phyloP scores from a whole-genome alignment of 2,797 vertebrate species.

The Pseudopleuronectes americanus region DNA sequence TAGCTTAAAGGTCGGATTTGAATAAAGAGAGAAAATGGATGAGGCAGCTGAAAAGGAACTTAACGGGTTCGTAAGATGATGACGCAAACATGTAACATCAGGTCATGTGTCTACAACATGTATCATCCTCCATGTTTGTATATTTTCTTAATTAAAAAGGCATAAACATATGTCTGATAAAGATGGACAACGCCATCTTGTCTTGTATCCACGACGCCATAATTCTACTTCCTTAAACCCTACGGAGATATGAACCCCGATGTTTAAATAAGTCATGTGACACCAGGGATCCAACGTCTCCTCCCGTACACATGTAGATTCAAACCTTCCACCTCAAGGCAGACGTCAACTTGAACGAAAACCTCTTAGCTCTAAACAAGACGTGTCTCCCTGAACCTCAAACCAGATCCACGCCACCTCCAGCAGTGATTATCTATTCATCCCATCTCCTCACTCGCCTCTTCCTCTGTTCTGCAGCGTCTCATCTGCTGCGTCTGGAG shows the following conservation, averaged over 20 bases:
- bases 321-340: too few species aligned
- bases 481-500: conserved; percentile 29
- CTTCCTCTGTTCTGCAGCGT: conserved; percentile 15
- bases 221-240: not conserved
- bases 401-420: conserved; percentile 5
- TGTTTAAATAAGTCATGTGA: not conserved
- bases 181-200: too few species aligned
- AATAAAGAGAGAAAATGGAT: conserved; percentile 54
- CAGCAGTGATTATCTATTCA: conserved; percentile 43
- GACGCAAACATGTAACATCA: too few species aligned
- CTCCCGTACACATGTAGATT: too few species aligned
- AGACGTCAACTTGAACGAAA: conserved; percentile 18
- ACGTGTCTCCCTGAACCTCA: conserved; percentile 5
- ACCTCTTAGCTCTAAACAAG: too few species aligned
- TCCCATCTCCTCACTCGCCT: conserved; percentile 30
- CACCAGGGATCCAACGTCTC: conserved; percentile 5
- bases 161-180: too few species aligned
- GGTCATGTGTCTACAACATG: too few species aligned
- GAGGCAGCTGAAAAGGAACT: conserved; percentile 4
- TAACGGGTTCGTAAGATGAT: too few species aligned
- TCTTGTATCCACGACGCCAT: not conserved
- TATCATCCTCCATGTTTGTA: too few species aligned
- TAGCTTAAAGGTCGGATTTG: conserved; percentile 72
- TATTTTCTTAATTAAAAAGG: too few species aligned
- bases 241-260: not conserved